Conservation (phyloP, 2,888 invertebrate species). For the Scrobipalpa costella region DNA sequence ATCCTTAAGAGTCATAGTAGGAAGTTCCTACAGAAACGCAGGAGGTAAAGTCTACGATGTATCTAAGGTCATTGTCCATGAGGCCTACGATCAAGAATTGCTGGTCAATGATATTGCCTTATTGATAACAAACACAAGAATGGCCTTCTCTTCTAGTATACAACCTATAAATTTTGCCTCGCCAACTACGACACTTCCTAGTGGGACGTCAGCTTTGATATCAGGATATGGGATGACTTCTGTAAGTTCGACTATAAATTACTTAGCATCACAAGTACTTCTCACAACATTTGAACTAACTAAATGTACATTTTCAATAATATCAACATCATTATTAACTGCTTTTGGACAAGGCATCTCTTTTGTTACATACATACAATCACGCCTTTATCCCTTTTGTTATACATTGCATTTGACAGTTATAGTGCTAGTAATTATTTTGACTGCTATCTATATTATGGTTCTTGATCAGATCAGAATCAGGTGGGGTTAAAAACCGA, state of each 20-base stretch:
- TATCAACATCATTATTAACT: too few species aligned
- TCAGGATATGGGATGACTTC: slow-evolving; percentile 67
- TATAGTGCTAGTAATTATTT: too few species aligned
- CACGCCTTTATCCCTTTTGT: too few species aligned
- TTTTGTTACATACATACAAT: too few species aligned
- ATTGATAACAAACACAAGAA: slow-evolving; percentile 48
- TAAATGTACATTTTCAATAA: too few species aligned
- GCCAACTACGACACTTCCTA: slow-evolving; percentile 44
- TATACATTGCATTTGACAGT: too few species aligned
- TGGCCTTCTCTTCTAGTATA: slow-evolving; percentile 51
- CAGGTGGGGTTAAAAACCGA: too few species aligned
- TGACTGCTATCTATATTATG: too few species aligned
- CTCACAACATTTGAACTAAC: neutral
- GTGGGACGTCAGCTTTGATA: slow-evolving; percentile 62
- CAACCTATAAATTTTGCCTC: slow-evolving; percentile 52
- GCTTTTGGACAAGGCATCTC: too few species aligned
- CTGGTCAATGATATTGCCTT: slow-evolving; percentile 67
- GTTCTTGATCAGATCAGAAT: too few species aligned
- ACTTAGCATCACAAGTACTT: slow-evolving; percentile 35
- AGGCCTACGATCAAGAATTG: slow-evolving; percentile 50
- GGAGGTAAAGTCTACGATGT: slow-evolving; percentile 61
- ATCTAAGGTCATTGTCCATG: slow-evolving; percentile 51
- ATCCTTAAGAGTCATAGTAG: slow-evolving; percentile 54
- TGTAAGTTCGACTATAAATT: too few species aligned
- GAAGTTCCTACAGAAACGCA: slow-evolving; percentile 52